Evolutionary conservation across 2,888 invertebrate genomes (phyloP).

Genomic region (Xestia c-nigrum): DNA sequence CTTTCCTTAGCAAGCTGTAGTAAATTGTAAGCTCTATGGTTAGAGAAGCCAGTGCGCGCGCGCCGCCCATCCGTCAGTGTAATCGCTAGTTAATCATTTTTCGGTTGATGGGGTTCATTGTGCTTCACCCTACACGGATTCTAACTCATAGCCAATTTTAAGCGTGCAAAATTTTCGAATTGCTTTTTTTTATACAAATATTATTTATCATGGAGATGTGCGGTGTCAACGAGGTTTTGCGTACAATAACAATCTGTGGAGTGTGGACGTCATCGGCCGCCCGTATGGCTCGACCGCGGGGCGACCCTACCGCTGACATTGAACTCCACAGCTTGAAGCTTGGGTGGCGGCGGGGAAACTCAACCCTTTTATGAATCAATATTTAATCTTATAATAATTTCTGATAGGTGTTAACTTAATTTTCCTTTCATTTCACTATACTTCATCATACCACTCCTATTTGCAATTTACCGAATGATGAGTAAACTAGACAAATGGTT

Average conservation of each 20-base stretch:
- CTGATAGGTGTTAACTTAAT: neutral
- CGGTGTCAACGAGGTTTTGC: slow-evolving; percentile 52
- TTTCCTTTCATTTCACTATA: neutral
- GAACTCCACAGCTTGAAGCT: slow-evolving; percentile 78
- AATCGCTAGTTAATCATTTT: slow-evolving; percentile 90
- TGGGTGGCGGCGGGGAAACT: slow-evolving; percentile 64
- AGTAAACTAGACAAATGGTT: no score
- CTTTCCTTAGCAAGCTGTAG: slow-evolving; percentile 41
- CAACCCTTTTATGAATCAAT: neutral
- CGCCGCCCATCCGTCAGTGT: slow-evolving; percentile 88
- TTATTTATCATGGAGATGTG: slow-evolving; percentile 42
- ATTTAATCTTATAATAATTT: neutral
- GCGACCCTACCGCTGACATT: slow-evolving; percentile 86
- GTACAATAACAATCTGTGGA: slow-evolving; percentile 59
- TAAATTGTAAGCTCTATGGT: slow-evolving; percentile 74
- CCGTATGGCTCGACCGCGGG: slow-evolving; percentile 80
- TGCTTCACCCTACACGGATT: slow-evolving; percentile 84
- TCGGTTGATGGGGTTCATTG: slow-evolving; percentile 89
- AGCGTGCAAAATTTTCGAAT: slow-evolving; percentile 81
- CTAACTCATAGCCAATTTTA: slow-evolving; percentile 82
- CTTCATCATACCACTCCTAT: neutral
- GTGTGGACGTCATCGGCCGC: slow-evolving; percentile 63
- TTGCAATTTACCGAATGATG: neutral
- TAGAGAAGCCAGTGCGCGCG: slow-evolving; percentile 86
- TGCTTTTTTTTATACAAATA: slow-evolving; percentile 65